phyloP scores from a whole-genome alignment of 2,113 vertebrate species.

The Apteryx owenii region DNA sequence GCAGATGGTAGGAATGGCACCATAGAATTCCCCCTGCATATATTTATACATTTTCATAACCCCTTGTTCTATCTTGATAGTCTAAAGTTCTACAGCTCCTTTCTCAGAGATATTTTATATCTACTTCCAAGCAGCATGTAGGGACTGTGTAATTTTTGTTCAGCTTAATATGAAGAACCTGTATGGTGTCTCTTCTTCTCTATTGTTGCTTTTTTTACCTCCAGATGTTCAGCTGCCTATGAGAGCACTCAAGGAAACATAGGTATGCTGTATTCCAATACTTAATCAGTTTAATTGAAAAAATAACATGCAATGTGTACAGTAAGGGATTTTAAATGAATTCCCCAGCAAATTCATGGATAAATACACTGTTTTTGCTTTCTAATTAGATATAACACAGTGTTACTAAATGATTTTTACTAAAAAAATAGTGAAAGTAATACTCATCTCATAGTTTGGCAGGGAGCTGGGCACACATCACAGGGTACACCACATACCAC shows the following conservation, averaged over 20 bases:
- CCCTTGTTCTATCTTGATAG: background rate
- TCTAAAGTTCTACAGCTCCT: background rate
- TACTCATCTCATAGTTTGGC: background rate
- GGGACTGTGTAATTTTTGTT: background rate
- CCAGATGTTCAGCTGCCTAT: constrained; percentile 61
- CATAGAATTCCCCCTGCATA: background rate
- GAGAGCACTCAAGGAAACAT: constrained; percentile 38
- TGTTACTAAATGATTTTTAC: background rate
- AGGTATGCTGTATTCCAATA: background rate
- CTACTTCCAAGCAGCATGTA: background rate
- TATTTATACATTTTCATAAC: constrained; percentile 20
- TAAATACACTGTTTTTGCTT: background rate
- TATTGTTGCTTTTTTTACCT: constrained; percentile 20
- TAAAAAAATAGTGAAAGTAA: background rate
- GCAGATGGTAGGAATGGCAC: background rate
- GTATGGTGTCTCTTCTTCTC: background rate
- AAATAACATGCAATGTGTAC: constrained; percentile 10
- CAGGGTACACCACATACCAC: background rate
- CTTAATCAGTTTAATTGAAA: constrained; percentile 59
- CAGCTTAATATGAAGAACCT: background rate
- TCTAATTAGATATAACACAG: background rate
- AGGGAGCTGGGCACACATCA: background rate
- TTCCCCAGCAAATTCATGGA: constrained; percentile 5
- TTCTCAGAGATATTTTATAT: background rate
- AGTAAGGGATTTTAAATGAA: constrained; percentile 42